Percentiles rank a stretch among this genome's conserved stretches.
Evolutionary conservation across 2,797 vertebrate species (phyloP).

Genomic region (Stomatorhinus walkeri): DNA sequence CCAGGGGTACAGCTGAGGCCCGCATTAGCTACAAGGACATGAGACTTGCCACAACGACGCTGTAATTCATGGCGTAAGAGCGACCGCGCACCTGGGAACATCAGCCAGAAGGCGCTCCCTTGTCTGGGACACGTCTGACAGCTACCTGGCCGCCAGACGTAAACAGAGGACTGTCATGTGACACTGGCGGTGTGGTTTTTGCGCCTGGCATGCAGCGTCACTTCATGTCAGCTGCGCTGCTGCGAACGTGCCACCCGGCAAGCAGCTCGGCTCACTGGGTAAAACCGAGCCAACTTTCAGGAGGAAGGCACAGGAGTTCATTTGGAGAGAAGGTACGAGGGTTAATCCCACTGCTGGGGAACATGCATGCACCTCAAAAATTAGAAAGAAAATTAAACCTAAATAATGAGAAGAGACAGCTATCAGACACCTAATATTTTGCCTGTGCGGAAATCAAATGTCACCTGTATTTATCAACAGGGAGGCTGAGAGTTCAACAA

Average conservation of each 20-base stretch:
- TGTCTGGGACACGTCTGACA: background rate
- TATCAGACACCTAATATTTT: constrained; percentile 2
- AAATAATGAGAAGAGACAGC: background rate
- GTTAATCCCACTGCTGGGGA: background rate
- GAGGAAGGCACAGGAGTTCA: background rate
- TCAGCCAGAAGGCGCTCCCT: background rate
- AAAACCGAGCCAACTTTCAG: background rate
- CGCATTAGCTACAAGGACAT: background rate
- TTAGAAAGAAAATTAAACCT: background rate
- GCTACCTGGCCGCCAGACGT: background rate
- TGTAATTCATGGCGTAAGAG: background rate
- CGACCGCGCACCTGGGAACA: background rate
- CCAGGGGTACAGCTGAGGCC: background rate
- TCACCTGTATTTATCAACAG: background rate
- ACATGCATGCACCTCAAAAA: background rate
- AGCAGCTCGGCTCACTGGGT: background rate
- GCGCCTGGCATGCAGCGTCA: background rate
- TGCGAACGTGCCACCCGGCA: background rate
- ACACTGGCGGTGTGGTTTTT: constrained; percentile 2
- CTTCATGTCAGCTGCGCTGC: background rate
- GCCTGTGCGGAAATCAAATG: constrained; percentile 3
- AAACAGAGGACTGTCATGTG: background rate
- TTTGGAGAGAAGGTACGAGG: background rate
- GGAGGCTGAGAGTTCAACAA: background rate
- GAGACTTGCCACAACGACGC: background rate